Conservation (phyloP, 2,888 invertebrate genomes). For the Arge pagana region DNA sequence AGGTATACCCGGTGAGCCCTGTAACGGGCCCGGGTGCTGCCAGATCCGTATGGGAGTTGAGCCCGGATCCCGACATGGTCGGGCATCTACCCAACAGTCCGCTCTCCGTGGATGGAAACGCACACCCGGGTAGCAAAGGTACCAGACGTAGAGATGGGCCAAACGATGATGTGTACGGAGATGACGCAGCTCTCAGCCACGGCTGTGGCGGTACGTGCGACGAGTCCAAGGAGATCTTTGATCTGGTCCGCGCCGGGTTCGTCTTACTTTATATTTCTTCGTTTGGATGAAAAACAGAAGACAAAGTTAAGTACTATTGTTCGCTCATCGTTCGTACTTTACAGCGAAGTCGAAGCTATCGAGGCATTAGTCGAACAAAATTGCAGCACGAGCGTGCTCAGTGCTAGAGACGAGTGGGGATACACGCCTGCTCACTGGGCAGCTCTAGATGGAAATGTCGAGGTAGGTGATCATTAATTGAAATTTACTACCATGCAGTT, state of each 20-base stretch:
- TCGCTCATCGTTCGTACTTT: constrained; percentile 34
- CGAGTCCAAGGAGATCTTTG: constrained; percentile 75
- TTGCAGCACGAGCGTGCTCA: constrained; percentile 73
- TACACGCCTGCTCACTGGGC: constrained; percentile 95
- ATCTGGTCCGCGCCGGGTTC: constrained; percentile 84
- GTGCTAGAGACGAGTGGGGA: constrained; percentile 86
- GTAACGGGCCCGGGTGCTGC: constrained; percentile 82
- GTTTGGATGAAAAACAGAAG: neutral
- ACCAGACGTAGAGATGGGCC: constrained; percentile 43
- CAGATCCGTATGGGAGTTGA: constrained; percentile 86
- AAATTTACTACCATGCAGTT: too few species aligned
- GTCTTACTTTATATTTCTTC: constrained; percentile 30
- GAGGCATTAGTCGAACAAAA: constrained; percentile 83
- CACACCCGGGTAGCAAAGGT: constrained; percentile 30
- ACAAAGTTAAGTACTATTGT: neutral
- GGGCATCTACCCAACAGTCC: constrained; percentile 54
- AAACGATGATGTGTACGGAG: constrained; percentile 50
- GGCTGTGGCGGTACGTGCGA: constrained; percentile 40
- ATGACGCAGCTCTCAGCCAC: constrained; percentile 49
- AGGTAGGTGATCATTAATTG: constrained; percentile 53
- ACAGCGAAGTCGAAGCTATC: constrained; percentile 80
- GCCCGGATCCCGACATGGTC: constrained; percentile 57
- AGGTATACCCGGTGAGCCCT: constrained; percentile 57
- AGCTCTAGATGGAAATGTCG: constrained; percentile 86
- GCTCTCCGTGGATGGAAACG: constrained; percentile 42